Percentiles rank a stretch among this genome's conserved stretches.
Conservation (phyloP, 35 echinoderm and acorn worm species). For the Eucidaris tribuloides region DNA sequence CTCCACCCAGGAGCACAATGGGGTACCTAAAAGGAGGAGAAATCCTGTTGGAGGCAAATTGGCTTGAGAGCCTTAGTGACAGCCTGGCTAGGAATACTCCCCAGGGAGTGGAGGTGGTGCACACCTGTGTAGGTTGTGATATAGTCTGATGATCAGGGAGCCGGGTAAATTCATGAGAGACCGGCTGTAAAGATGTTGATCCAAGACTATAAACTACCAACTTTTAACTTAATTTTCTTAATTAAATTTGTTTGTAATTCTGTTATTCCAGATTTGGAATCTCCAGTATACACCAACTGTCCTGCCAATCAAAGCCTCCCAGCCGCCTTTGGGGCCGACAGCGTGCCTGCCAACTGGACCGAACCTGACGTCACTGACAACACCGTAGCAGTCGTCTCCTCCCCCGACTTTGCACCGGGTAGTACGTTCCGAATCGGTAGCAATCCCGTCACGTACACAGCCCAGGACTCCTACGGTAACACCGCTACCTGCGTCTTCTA, state of each 20-base stretch:
- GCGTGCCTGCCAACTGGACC: not conserved
- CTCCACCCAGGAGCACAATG: no score
- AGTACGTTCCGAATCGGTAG: not conserved
- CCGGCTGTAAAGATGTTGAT: no score
- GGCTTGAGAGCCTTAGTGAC: no score
- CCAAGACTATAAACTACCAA: no score
- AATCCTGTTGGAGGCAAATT: no score
- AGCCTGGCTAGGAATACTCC: no score
- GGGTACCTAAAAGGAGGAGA: no score
- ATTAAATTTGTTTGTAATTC: not conserved
- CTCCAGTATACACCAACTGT: constrained; percentile 29
- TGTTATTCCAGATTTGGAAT: constrained; percentile 30
- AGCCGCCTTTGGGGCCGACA: not conserved
- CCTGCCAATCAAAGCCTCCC: not conserved
- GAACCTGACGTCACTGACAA: not conserved
- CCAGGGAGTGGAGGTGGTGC: no score
- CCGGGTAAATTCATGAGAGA: no score
- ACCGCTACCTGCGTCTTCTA: not conserved
- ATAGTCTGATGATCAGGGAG: no score
- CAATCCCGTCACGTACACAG: not conserved
- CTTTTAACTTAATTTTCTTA: not conserved
- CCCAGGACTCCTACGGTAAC: not conserved
- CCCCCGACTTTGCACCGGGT: not conserved
- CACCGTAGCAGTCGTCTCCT: no score
- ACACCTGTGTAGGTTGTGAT: no score